Evolutionary conservation across 2,888 invertebrate species (phyloP), one percentile per base, ranked within the genome.

Genomic region (Monopis laevigella): DNA sequence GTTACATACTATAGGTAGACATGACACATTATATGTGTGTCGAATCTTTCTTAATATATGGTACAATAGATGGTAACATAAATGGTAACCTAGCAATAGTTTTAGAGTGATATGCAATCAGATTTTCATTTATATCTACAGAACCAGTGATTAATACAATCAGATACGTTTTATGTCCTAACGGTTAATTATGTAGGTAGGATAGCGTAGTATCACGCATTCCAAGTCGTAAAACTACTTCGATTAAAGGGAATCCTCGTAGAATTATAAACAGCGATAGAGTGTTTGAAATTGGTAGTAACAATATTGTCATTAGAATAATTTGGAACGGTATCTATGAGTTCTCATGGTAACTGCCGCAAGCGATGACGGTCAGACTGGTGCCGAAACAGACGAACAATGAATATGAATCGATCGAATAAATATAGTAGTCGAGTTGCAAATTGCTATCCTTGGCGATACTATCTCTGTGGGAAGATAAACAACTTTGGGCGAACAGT

Each of bases 361-460:
- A n/a, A 17, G 17, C 32, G 32, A 32, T 28, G n/a, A n/a, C 28
- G 28, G 3, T 6, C 17, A 17, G 6, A 14, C 7, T 2, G 17
- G 24, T 21, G 8, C 10, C 32, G 14, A n/a, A n/a, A n/a, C n/a
- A n/a, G n/a, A 32, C 32, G 14, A 17, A 32, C 32, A 32, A 13
- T 32, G 32, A 32, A 32, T 32, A 32, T 32, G 32, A 32, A 32
- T 32, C 10, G 32, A 32, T 32, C 32, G 16, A n/a, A 32, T 32
- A 32, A 32, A 32, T 32, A 32, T 32, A 17, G 32, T 17, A 32
- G 7, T 17, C 14, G 32, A 32, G 14, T 32, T n/a, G 32, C 32
- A 32, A 32, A 32, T 32, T 32, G n/a, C 17, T n/a, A 32, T 32
- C 17, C 14, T 32, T 32, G 6, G 14, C 19, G 36, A 36, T 36